Base-by-base conservation (phyloP, 2,797 vertebrate species). In the Sciurus carolinensis region DNA sequence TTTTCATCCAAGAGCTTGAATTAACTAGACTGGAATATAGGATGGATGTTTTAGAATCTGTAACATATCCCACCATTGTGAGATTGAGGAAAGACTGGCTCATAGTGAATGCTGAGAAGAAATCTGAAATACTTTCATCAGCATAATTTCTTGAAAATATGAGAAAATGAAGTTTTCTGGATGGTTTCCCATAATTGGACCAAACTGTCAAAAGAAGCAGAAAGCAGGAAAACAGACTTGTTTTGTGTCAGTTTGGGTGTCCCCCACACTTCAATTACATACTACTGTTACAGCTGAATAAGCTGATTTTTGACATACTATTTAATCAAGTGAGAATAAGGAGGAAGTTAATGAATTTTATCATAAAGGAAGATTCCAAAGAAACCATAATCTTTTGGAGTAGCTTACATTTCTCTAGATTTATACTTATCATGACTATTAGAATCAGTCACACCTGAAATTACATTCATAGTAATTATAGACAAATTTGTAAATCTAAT, bases 361-460 rank as follows among this genome's bases (percentile, higher is more conserved):
- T 81, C 20, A 30, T 62, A 85, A 39, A 73, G 6, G 15, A 81
- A 81, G 22, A 64, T 72, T 59, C 67, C 1, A 54, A 77, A 26
- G 10, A 75, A 7, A 71, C 44, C 91, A 76, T 57, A 52, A 81
- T 87, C 14, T 90, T 67, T 33, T 84, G 36, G 22, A 64, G 73
- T 72, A 94, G 67, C 92, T 90, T 59, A 13, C 84, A 47, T 84
- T 95, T 94, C 47, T 88, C 81, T 85, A 33, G 12, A 28, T 73
- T 77, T 14, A n/a, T 64, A 33, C 5, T 64, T 90, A 50, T 76
- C 17, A n/a, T 59, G 17, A 57, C 14, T 39, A 24, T 39, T 71
- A 26, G 18, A 76, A 50, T 85, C 33, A 73, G 54, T 88, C 7
- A 76, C 22, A 42, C 14, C 10, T 88, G 8, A 15, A 86, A 90